Percentiles rank a stretch among this genome's conserved stretches.
Conservation (phyloP, 1,140 invertebrate genomes). For the Tetramorium alpestre region DNA sequence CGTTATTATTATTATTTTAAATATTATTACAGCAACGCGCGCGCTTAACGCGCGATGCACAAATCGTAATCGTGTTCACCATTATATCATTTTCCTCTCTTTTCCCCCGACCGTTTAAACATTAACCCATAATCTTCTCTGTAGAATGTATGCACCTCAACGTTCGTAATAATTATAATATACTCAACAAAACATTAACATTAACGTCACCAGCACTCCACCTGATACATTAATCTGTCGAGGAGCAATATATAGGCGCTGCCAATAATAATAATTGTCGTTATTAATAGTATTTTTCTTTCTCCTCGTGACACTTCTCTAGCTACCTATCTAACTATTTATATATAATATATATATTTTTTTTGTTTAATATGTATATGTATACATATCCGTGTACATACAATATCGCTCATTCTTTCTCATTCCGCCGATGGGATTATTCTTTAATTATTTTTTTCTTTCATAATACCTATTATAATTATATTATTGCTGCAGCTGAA, state of each 20-base stretch:
- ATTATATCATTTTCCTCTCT: slow-evolving; percentile 23
- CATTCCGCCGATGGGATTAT: slow-evolving; percentile 63
- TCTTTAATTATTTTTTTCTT: slow-evolving; percentile 67
- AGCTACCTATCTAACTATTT: slow-evolving; percentile 76
- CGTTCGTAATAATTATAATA: slow-evolving; percentile 81
- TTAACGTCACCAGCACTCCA: slow-evolving; percentile 68
- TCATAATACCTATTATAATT: slow-evolving; percentile 81
- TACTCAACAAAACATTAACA: slow-evolving; percentile 84
- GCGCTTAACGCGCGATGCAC: slow-evolving; percentile 30
- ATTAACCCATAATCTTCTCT: slow-evolving; percentile 78
- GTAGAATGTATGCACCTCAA: slow-evolving; percentile 80
- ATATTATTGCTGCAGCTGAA: slow-evolving; percentile 84
- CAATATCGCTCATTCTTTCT: slow-evolving; percentile 58
- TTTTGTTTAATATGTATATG: slow-evolving; percentile 14
- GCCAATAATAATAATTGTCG: slow-evolving; percentile 73
- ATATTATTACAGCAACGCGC: slow-evolving; percentile 62
- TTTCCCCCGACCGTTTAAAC: slow-evolving; percentile 68
- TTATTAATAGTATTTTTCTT: slow-evolving; percentile 70
- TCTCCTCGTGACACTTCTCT: slow-evolving; percentile 69
- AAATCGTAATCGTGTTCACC: slow-evolving; percentile 43
- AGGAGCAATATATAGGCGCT: slow-evolving; percentile 69
- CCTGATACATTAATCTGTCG: slow-evolving; percentile 73
- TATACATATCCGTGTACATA: slow-evolving; percentile 57
- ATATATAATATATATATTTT: slow-evolving; percentile 5
- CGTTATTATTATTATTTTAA: slow-evolving; percentile 57